Evolutionary conservation across 2,888 invertebrate species (phyloP).

Genomic region (Scaptodrosophila latifasciaeformis): DNA sequence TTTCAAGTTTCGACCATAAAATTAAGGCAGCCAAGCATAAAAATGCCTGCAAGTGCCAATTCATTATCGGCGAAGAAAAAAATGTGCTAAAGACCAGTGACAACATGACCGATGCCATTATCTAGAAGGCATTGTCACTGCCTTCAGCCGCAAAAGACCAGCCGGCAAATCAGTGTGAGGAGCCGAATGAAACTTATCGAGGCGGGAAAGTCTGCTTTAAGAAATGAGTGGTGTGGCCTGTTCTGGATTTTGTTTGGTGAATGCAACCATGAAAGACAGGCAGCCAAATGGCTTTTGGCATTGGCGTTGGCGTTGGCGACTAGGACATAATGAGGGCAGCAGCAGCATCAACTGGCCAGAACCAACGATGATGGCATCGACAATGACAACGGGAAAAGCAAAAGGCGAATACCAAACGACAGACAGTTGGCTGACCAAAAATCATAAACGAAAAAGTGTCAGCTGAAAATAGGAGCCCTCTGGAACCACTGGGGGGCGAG

Average conservation of each 20-base stretch:
- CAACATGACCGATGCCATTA: slow-evolving; percentile 24
- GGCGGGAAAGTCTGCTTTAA: too few species aligned
- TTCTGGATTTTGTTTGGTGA: slow-evolving; percentile 29
- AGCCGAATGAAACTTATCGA: slow-evolving; percentile 25
- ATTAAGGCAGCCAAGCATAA: too few species aligned
- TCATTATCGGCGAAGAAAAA: slow-evolving; percentile 9
- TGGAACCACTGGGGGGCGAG: background rate
- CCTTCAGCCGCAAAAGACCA: background rate
- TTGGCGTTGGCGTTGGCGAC: background rate
- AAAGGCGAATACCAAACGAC: background rate
- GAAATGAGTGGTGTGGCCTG: slow-evolving; percentile 23
- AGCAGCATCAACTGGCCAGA: too few species aligned
- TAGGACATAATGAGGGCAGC: slow-evolving; percentile 37
- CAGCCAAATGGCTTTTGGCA: slow-evolving; percentile 42
- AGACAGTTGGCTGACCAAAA: slow-evolving; percentile 39
- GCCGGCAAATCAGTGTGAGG: background rate
- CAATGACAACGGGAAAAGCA: background rate
- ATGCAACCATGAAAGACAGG: slow-evolving; percentile 41
- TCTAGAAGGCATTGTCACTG: slow-evolving; percentile 4
- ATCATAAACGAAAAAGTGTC: slow-evolving; percentile 47
- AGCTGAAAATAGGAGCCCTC: slow-evolving; percentile 26
- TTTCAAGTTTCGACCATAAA: slow-evolving; percentile 16
- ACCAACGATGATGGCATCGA: slow-evolving; percentile 3
- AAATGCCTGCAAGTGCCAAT: slow-evolving; percentile 12
- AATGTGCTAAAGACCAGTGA: slow-evolving; percentile 15